Conservation (phyloP, 2,113 vertebrate genomes). For the Campylomormyrus tamandua region DNA sequence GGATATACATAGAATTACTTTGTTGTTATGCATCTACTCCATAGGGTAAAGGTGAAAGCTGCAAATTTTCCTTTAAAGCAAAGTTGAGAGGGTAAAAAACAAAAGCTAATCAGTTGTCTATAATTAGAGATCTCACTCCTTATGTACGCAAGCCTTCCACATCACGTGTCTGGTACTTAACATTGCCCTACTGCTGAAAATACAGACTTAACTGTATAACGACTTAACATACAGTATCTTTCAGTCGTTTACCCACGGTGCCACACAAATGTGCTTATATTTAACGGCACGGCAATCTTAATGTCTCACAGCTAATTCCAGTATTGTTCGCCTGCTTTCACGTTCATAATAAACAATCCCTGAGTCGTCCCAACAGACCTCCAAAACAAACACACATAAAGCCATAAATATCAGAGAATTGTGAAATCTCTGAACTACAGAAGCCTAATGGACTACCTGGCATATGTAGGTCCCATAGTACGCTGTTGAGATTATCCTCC, state of each 20-base stretch:
- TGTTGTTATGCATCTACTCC: too few relatives aligned
- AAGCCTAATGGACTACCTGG: neutral
- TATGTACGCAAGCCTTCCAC: neutral
- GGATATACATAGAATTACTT: neutral
- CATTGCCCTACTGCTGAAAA: neutral
- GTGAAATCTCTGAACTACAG: neutral
- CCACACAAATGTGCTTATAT: neutral
- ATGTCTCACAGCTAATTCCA: neutral
- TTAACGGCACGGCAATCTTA: neutral
- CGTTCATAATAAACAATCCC: neutral
- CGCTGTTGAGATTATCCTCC: neutral
- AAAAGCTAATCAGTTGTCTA: neutral
- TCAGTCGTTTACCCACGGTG: neutral
- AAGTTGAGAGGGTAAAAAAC: neutral
- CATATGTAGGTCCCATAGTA: neutral
- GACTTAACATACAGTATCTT: neutral
- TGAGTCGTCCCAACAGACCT: neutral
- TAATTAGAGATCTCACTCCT: neutral
- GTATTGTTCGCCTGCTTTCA: neutral
- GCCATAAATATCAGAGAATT: neutral
- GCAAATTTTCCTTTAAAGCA: neutral
- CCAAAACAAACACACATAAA: neutral
- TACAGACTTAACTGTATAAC: neutral
- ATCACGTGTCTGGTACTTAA: neutral
- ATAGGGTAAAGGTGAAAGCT: neutral